A percentile compares a stretch with the other conserved stretches of the same genome.
These are phyloP conservation scores for Drosophila pachea DNA, from an alignment of 1,140 invertebrate genomes.

Conservation along the genomic window DNA sequence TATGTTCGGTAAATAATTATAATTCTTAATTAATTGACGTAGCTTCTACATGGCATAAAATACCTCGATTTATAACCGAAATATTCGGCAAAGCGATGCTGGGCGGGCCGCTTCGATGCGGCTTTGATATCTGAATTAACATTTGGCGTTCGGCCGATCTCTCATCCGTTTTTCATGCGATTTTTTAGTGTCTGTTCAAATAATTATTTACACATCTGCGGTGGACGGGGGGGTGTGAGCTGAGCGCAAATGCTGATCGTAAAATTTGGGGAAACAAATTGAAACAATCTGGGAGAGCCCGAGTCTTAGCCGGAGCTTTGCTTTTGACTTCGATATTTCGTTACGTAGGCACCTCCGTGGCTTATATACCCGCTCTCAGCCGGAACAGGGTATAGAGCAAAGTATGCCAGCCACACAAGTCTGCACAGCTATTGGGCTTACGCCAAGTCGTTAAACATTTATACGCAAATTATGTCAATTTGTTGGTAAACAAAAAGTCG, in stretches of 20 bases:
- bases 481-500: constrained; percentile 62
- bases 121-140: constrained; percentile 60
- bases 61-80: constrained; percentile 22
- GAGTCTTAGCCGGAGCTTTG: too few species aligned
- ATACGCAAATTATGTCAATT: constrained; percentile 77
- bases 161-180: constrained; percentile 5
- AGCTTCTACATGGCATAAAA: constrained; percentile 15
- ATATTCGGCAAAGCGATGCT: not conserved
- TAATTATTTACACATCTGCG: constrained; percentile 52
- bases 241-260: not conserved
- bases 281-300: too few species aligned
- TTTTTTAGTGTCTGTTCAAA: constrained; percentile 5
- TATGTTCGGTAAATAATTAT: constrained; percentile 35
- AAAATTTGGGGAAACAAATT: not conserved
- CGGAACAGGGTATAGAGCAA: not conserved
- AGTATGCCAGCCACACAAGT: constrained; percentile 23
- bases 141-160: constrained; percentile 25
- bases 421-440: constrained; percentile 14
- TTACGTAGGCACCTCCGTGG: not conserved
- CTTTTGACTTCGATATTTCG: too few species aligned
- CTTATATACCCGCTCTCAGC: constrained; percentile 6
- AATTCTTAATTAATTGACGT: constrained; percentile 31
- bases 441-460: constrained; percentile 60
- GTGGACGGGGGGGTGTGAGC: not conserved
- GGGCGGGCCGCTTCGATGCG: constrained; percentile 13